Evolutionary conservation across 2,888 invertebrate genomes (phyloP), one percentile per base, ranked within the genome.

Genomic region (Meteorus cinctellus): DNA sequence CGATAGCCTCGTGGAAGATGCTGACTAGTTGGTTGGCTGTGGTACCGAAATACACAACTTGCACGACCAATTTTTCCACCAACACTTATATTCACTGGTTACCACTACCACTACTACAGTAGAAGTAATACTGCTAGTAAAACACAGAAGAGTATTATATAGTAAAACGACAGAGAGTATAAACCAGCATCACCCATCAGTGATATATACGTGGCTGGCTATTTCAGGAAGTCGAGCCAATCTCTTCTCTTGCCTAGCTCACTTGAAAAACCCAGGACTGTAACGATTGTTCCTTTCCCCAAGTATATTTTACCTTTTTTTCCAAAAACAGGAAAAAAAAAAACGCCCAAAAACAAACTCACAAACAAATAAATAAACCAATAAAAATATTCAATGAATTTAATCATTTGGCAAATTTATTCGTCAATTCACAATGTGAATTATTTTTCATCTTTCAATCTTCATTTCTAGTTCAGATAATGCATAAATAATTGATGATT

Each of bases 161-260:
- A 24, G 41, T 66, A 66, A 12, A 66, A 66, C 66, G 71, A 72
- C 72, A 82, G 79, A 66, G n/a, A 66, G 51, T 70, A 72, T 70
- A 68, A 75, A 19, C 55, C 59, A 70, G 62, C 75, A 55, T 16
- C 63, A 69, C 55, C 63, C 76, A 80, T 80, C 78, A 55, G 80
- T 81, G 78, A 34, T 65, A 65, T 65, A 77, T 81, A 84, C 81
- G 82, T 83, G 82, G 84, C 80, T 82, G 82, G 85, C 88, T 88
- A 88, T 88, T 88, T 88, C 87, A 86, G 83, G 86, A 82, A 81
- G 83, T 80, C 82, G 84, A 86, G 86, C 85, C 83, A 75, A 55
- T 55, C 55, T 55, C 75, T 41, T 74, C 78, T 78, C 82, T 84
- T 81, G 62, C 84, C 55, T 55, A 55, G 55, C 55, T 55, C 82